Conservation (phyloP, 2,113 vertebrate genomes). For the Mobula hypostoma region DNA sequence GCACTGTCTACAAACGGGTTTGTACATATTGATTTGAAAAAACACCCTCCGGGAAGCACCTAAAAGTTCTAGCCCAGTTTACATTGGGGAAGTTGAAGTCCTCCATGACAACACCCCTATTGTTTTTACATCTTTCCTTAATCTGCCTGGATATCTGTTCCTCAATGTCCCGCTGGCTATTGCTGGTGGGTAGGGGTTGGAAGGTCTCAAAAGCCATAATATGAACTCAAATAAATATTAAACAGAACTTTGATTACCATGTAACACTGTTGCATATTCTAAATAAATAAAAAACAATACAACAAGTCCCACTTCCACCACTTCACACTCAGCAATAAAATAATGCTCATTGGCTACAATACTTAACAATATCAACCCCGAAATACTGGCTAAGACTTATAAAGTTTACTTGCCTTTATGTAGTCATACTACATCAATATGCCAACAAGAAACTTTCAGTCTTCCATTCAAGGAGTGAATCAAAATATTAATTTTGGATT, state of each 20-base stretch:
- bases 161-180: too few species aligned
- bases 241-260: background rate
- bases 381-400: background rate
- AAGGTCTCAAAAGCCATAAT: background rate
- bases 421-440: background rate
- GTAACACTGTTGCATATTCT: background rate
- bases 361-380: background rate
- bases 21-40: too few species aligned
- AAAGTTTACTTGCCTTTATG: background rate
- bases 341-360: background rate
- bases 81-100: too few species aligned
- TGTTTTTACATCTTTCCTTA: too few species aligned
- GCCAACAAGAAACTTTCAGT: background rate
- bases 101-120: too few species aligned
- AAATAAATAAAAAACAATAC: background rate
- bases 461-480: background rate
- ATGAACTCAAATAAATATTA: background rate
- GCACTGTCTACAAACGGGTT: too few species aligned
- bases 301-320: background rate
- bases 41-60: too few species aligned
- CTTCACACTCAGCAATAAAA: background rate
- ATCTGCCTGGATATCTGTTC: too few species aligned
- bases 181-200: too few species aligned
- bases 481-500: background rate
- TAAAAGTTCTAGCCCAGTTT: too few species aligned